Evolutionary conservation across 2,113 vertebrate species (phyloP), one percentile per base, ranked within the genome.

Genomic region (Myotis brandtii): DNA sequence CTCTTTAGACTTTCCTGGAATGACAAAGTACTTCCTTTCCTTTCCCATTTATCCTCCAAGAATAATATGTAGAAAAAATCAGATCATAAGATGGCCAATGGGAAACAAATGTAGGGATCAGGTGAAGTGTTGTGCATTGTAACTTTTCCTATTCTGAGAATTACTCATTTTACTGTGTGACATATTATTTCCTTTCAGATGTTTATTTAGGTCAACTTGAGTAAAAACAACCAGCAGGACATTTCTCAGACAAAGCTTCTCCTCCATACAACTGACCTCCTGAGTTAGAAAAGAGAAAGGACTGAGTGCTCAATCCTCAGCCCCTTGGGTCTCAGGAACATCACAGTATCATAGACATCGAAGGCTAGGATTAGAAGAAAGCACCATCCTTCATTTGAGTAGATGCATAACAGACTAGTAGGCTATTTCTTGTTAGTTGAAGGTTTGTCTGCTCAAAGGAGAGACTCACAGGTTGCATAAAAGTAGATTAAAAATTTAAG

Each of bases 131-230:
- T 46, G 48, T 75, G 18, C 4, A 46, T 62, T 89, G 21, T 75
- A 86, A 73, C 32, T 92, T 56, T 90, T 91, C 18, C 25, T 89
- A 34, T 95, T 92, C 37, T 81, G 69, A 92, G 37, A 95, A 86
- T 52, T 76, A 86, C 16, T 95, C 52, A 62, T 23, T 97, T 82
- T 77, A 43, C 73, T 90, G 32, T 50, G 13, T 91, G 82, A 73
- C 34, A 43, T 77, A 54, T n/a, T 89, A 64, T 91, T 92, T 96
- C 79, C 62, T 95, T 77, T 97, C 34, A 21, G 10, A 79, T 91
- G 21, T 30, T 93, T 91, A 69, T 82, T 77, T 72, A 79, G 66
- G 67, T 87, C 76, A 95, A 59, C 56, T 25, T 73, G 25, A 85
- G 56, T 56, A 34, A 91, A 75, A 12, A 5, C 59, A 85, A 73